These are phyloP conservation scores for Peromyscus maniculatus DNA, from an alignment of 2,113 vertebrate species.

Conservation along the genomic window DNA sequence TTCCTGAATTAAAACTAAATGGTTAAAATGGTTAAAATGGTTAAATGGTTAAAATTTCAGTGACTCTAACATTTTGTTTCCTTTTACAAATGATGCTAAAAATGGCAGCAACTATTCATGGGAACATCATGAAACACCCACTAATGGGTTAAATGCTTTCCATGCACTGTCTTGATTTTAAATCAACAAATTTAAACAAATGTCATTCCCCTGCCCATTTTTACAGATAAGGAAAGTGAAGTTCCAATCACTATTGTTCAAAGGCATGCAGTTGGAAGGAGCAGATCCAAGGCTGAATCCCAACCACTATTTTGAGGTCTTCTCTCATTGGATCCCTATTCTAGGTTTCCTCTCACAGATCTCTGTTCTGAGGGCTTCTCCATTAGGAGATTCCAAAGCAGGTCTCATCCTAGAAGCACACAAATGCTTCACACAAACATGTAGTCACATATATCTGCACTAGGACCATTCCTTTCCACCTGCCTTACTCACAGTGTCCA, in stretches of 20 bases:
- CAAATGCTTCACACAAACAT: background rate
- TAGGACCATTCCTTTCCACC: background rate
- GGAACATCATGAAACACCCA: background rate
- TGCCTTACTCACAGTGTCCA: background rate
- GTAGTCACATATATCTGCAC: background rate
- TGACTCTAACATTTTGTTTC: background rate
- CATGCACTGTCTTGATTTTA: constrained; percentile 5
- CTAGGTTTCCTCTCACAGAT: background rate
- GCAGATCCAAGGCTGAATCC: background rate
- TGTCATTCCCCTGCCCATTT: constrained; percentile 14
- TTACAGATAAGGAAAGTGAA: constrained; percentile 8
- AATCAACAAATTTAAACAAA: background rate
- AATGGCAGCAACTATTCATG: background rate
- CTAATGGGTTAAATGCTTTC: background rate
- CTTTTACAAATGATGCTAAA: background rate
- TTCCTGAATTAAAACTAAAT: no score
- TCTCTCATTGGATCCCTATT: background rate
- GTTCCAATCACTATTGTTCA: background rate
- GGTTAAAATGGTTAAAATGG: no score
- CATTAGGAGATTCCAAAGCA: background rate
- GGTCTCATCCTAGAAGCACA: background rate
- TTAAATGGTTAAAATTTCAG: background rate
- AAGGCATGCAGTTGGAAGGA: background rate
- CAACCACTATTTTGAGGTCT: background rate
- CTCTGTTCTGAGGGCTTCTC: background rate